Percentiles rank a stretch among this genome's conserved stretches.
phyloP scores from a whole-genome alignment of 2,113 vertebrate species.

The Campylomormyrus numenius region DNA sequence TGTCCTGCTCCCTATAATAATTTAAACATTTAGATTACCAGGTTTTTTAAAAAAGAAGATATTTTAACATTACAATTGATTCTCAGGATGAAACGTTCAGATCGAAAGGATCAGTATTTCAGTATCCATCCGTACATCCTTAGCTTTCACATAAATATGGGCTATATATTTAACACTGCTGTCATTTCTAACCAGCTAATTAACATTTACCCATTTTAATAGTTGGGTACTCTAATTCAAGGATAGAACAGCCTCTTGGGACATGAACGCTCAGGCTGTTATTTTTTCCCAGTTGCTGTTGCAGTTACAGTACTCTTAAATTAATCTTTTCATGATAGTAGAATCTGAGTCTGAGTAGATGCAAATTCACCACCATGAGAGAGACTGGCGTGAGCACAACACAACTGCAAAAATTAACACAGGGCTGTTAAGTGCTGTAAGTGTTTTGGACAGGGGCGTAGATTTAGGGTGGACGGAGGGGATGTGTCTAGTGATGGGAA shows the following conservation, averaged over 20 bases:
- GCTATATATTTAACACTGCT: neutral
- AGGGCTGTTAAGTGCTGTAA: too few relatives aligned
- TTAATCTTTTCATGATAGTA: neutral
- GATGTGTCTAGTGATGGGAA: too few relatives aligned
- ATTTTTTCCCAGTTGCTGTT: neutral
- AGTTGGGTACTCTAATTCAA: neutral
- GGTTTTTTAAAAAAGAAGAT: neutral
- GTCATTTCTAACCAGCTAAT: neutral
- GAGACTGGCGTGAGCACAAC: neutral
- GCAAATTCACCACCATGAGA: neutral
- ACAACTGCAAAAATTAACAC: neutral
- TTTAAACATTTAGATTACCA: neutral
- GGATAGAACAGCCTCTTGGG: neutral
- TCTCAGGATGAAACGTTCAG: neutral
- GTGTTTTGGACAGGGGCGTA: too few relatives aligned
- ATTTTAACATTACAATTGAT: neutral
- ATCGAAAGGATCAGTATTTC: neutral
- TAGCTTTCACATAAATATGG: neutral
- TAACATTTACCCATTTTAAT: neutral
- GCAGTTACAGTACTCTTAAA: neutral
- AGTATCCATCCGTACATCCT: neutral
- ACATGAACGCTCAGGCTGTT: neutral
- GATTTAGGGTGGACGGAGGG: too few relatives aligned
- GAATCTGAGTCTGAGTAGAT: neutral
- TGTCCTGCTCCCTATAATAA: neutral